phyloP scores from a whole-genome alignment of 1,140 invertebrate species.

The Coenobita brevimanus region DNA sequence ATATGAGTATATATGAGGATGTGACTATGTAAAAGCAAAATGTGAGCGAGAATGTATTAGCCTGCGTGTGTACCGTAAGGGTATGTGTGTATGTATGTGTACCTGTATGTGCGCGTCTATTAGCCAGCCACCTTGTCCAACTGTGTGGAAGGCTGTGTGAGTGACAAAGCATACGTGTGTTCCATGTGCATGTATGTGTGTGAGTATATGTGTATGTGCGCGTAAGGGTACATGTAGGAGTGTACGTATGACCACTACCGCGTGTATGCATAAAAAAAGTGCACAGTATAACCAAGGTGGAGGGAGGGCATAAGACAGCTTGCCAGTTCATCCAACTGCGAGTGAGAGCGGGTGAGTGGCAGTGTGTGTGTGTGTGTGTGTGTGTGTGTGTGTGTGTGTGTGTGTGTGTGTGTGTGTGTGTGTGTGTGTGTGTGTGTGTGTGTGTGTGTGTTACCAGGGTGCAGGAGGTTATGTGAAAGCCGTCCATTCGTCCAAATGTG shows the following conservation, averaged over 20 bases:
- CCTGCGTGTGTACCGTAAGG: too few species aligned
- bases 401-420: neutral
- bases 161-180: too few species aligned
- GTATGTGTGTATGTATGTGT: too few species aligned
- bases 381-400: constrained; percentile 1
- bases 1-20: neutral
- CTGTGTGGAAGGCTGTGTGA: neutral
- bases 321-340: neutral
- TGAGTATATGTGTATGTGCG: neutral
- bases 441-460: neutral
- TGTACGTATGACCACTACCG: too few species aligned
- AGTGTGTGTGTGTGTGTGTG: constrained; percentile 1
- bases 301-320: neutral
- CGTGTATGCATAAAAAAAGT: too few species aligned
- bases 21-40: too few species aligned
- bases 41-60: too few species aligned
- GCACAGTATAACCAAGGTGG: too few species aligned
- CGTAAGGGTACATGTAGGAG: neutral
- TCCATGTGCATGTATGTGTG: neutral
- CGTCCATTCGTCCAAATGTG: too few species aligned
- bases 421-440: constrained; percentile 4
- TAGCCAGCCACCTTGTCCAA: too few species aligned
- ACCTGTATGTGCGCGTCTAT: too few species aligned
- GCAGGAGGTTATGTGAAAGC: too few species aligned
- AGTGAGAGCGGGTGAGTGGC: neutral